Evolutionary conservation across 1,140 invertebrate species (phyloP).

Genomic region (Thaumetopoea pityocampa): DNA sequence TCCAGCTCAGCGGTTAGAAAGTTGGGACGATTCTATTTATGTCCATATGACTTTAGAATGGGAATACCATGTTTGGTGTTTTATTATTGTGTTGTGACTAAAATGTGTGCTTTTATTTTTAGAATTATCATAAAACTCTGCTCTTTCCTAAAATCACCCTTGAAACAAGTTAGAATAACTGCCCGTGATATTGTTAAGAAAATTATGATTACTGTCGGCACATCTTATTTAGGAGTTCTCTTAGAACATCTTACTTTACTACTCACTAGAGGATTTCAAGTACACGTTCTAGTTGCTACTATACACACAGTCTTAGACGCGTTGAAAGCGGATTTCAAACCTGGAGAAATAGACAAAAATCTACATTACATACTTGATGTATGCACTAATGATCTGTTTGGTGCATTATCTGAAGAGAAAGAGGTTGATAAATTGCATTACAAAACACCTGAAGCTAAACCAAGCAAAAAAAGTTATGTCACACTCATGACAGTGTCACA

Average conservation of each 20-base stretch:
- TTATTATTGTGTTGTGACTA: too few relatives aligned
- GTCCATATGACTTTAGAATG: too few relatives aligned
- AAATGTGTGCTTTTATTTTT: too few relatives aligned
- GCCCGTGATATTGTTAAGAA: conserved; percentile 93
- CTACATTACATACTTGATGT: conserved; percentile 88
- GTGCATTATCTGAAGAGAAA: conserved; percentile 92
- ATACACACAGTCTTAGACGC: conserved; percentile 88
- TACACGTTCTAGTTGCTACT: conserved; percentile 94
- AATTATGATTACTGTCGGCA: conserved; percentile 90
- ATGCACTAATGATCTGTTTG: conserved; percentile 93
- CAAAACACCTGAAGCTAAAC: conserved; percentile 87
- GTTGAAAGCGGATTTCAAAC: conserved; percentile 80
- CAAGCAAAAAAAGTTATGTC: conserved; percentile 90
- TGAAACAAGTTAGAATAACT: conserved; percentile 90
- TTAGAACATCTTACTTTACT: conserved; percentile 88
- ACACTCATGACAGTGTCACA: conserved; percentile 89
- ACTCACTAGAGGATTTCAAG: conserved; percentile 92
- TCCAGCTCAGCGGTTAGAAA: too few relatives aligned
- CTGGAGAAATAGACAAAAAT: conserved; percentile 87
- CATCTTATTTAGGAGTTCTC: conserved; percentile 86
- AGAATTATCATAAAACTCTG: conserved; percentile 93
- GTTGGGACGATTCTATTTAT: too few relatives aligned
- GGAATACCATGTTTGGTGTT: too few relatives aligned
- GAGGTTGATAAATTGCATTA: conserved; percentile 88
- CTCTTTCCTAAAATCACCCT: conserved; percentile 77